These are phyloP conservation scores for Dipodomys spectabilis DNA, from an alignment of 2,113 vertebrate genomes.

Conservation along the genomic window DNA sequence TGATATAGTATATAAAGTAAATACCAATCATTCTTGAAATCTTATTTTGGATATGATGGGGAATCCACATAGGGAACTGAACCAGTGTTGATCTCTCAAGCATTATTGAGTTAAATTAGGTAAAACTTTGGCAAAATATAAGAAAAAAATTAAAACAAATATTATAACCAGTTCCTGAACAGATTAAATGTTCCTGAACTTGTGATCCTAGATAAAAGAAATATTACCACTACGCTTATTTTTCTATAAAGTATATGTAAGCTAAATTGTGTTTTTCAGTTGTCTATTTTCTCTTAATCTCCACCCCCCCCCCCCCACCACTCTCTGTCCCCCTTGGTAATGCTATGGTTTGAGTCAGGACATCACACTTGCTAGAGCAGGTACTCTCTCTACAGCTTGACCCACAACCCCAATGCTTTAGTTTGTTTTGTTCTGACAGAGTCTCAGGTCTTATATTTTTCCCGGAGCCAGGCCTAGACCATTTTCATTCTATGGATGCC, in stretches of 20 bases:
- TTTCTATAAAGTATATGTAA: constrained; percentile 8
- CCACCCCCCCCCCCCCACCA: no score
- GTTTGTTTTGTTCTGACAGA: no score
- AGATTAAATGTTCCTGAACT: neutral
- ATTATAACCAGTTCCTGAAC: neutral
- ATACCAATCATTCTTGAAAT: neutral
- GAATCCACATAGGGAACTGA: neutral
- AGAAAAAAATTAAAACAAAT: neutral
- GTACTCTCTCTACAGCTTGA: no score
- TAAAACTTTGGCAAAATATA: neutral
- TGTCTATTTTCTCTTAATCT: neutral
- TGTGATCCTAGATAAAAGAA: neutral
- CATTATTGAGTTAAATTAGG: neutral
- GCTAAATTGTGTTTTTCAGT: constrained; percentile 10
- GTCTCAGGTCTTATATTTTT: no score
- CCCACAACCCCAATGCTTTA: no score
- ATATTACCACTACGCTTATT: neutral
- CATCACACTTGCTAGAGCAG: no score
- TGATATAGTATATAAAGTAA: neutral
- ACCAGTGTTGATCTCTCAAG: neutral
- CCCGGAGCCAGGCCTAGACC: no score
- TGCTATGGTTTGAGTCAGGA: no score
- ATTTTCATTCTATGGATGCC: no score
- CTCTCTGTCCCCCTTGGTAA: no score
- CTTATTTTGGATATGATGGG: neutral